Evolutionary conservation across 2,797 vertebrate genomes (phyloP), one percentile per base, ranked within the genome.

Genomic region (Rhynchonycteris naso): DNA sequence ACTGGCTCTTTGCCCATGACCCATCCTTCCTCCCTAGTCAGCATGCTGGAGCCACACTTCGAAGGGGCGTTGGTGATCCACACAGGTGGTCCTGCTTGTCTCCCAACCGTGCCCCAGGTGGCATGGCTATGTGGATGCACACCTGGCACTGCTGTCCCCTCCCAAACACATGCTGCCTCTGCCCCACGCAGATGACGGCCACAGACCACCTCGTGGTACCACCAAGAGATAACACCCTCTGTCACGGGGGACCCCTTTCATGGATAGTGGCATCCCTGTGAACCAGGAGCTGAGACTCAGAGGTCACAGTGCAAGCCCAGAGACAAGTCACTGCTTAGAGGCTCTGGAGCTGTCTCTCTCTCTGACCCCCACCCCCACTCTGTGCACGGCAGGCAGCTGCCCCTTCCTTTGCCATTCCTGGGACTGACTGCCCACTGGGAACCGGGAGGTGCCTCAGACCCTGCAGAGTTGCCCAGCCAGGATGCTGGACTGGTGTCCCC

Each of bases 71-170:
- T 13, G 38, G 16, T 8, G 69, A 18, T 0, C 11, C 84, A 43
- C 21, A 13, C 4, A 3, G 54, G 14, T 30, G 71, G 54, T 24
- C 50, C 56, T 1, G 14, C 54, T n/a, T 14, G 11, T 1, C 52
- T 8, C 43, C 30, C 61, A 14, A 28, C 6, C 1, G 26, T 5
- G 4, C 22, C 58, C 16, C 35, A 16, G 10, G 28, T 1, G 58
- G 33, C 18, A 6, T 4, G 3, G 7, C 13, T 15, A 2, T 1
- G 0, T 11, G 15, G 13, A 4, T 33, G 8, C 0, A 0, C 38
- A 28, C 43, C 12, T 21, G 26, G 59, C 56, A 13, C 7, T 0
- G 4, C 59, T 56, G 5, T 47, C 81, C 52, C 1, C 1, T 38
- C 21, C 50, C 63, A 14, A 38, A 63, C 66, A 47, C 24, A 3